Evolutionary conservation across 1,140 invertebrate genomes (phyloP).

Genomic region (Cherax quadricarinatus): DNA sequence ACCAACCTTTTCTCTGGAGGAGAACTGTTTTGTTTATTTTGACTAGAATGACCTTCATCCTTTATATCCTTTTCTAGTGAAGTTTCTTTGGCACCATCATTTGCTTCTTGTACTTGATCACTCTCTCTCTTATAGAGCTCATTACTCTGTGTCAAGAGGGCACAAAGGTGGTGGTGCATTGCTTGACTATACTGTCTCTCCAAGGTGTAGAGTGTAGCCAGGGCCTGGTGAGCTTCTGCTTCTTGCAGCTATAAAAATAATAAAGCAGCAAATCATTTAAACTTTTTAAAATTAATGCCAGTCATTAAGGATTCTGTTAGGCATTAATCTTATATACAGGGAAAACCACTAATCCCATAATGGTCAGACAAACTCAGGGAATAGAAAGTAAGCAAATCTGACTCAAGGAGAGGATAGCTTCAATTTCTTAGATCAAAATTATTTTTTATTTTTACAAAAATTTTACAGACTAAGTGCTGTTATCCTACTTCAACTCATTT

Average conservation of each 20-base stretch:
- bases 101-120: not conserved
- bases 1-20: constrained; percentile 15
- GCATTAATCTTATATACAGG: too few relatives aligned
- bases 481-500: too few relatives aligned
- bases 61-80: not conserved
- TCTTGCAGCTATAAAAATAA: constrained; percentile 41
- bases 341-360: too few relatives aligned
- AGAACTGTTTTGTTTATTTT: not conserved
- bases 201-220: constrained; percentile 59
- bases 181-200: constrained; percentile 65
- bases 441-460: too few relatives aligned
- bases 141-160: constrained; percentile 53
- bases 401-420: too few relatives aligned
- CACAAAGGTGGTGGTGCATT: constrained; percentile 68
- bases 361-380: too few relatives aligned
- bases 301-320: too few relatives aligned
- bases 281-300: too few relatives aligned
- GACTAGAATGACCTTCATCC: constrained; percentile 15
- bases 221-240: constrained; percentile 64
- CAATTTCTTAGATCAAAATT: too few relatives aligned
- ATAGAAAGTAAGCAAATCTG: too few relatives aligned
- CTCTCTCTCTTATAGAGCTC: constrained; percentile 7
- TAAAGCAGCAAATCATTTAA: not conserved
- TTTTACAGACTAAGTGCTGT: too few relatives aligned
- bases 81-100: not conserved